Base-by-base conservation (phyloP, 2,888 invertebrate species). In the Polymixis lichenea region DNA sequence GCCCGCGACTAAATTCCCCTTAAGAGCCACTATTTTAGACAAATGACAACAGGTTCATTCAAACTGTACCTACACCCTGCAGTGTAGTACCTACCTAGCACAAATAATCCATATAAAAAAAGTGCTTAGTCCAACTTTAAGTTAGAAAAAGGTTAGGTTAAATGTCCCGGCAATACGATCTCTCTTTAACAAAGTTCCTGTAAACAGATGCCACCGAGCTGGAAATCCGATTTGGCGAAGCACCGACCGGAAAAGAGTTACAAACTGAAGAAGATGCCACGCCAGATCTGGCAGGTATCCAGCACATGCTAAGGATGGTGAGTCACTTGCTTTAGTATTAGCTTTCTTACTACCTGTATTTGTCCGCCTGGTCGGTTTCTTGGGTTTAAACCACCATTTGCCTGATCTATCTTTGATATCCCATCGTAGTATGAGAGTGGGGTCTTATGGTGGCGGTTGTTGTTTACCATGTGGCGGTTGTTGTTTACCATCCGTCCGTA, bases 261-360 rank as follows among this genome's bases (percentile, higher is more conserved):
- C 64, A 58, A 3, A 8, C 38, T 4, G 80, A 75, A 0, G 68
- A 55, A 3, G 62, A 49, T n/a, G n/a, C 8, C 6, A 75, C 77
- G 3, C 95, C 95, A 0, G 94, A 95, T 70, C 84, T 94, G 49
- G 58, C 62, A 0, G 95, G 94, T 11, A 95, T 95, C 55, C 89
- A 87, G 2, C 51, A 91, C 9, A 91, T 94, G 92, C 19, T 95
- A 46, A 84, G 91, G 43, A 90, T 93, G 93, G 95, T 95, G 81
- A 92, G 92, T 82, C 19, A 62, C n/a, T 67, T 19, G 6, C 6
- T n/a, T 67, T n/a, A 51, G 11, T 17, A n/a, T 11, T 22, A 22
- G 17, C 17, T 28, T 19, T 65, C 7, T 46, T 25, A 49, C 25
- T 46, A 46, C 19, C 19, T 19, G 13, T 19, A 19, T 38, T 5